phyloP scores from a whole-genome alignment of 2,113 vertebrate genomes.

The Oenanthe oenanthe region DNA sequence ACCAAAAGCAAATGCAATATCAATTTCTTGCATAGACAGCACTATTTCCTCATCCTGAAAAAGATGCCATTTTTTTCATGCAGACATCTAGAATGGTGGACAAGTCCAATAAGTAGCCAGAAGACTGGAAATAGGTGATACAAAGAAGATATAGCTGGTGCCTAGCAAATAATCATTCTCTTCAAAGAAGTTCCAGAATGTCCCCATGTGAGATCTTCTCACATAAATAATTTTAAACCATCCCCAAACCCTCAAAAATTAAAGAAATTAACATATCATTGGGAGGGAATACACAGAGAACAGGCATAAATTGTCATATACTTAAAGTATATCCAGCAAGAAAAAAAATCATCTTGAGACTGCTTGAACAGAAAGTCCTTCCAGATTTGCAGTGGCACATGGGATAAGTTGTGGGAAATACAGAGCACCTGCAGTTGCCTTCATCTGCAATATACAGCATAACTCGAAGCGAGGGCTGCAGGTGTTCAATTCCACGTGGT shows the following conservation, averaged over 20 bases:
- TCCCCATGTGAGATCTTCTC: neutral
- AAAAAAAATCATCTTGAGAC: constrained; percentile 11
- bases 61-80: neutral
- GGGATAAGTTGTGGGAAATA: neutral
- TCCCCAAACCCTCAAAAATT: neutral
- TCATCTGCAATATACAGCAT: neutral
- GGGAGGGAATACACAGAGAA: neutral
- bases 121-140: neutral
- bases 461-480: neutral
- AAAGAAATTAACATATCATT: neutral
- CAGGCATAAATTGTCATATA: neutral
- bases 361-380: neutral
- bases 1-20: neutral
- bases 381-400: neutral
- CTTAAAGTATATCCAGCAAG: neutral
- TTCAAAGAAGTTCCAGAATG: neutral
- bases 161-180: neutral
- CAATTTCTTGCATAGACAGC: neutral
- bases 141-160: neutral
- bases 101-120: neutral
- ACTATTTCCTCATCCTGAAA: neutral
- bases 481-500: constrained; percentile 27
- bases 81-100: neutral
- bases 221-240: neutral
- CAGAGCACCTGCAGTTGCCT: neutral